Percentiles rank a stretch among this genome's conserved stretches.
phyloP scores from a whole-genome alignment of 2,797 vertebrate genomes.

The Botia almorhae region DNA sequence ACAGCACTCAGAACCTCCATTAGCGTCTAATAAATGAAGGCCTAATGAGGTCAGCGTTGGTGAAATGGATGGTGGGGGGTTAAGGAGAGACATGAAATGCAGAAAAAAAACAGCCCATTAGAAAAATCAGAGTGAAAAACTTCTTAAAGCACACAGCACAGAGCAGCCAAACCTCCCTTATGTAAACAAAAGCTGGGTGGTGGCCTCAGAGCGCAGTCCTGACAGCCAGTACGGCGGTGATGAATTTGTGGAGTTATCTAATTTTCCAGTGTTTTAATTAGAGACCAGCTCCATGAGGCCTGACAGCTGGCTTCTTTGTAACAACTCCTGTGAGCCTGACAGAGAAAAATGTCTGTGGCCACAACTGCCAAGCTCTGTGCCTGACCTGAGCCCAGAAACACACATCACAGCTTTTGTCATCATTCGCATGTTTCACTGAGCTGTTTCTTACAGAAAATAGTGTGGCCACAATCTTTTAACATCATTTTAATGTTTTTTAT shows the following conservation, averaged over 20 bases:
- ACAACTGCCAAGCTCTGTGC: conserved; percentile 85
- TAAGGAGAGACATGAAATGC: conserved; percentile 59
- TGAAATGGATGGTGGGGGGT: conserved; percentile 31
- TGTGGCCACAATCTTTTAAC: too few relatives aligned
- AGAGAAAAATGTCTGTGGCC: conserved; percentile 89
- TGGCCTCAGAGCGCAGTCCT: conserved; percentile 81
- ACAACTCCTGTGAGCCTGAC: conserved; percentile 91
- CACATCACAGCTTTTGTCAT: conserved; percentile 71
- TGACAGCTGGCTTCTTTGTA: conserved; percentile 94
- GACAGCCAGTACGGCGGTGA: conserved; percentile 92
- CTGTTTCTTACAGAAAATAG: conserved; percentile 22
- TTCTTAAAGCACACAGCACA: conserved; percentile 80
- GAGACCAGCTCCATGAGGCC: conserved; percentile 91
- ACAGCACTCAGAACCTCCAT: conserved; percentile 80
- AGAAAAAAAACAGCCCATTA: conserved; percentile 80
- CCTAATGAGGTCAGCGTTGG: conserved; percentile 76
- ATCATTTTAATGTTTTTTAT: too few relatives aligned
- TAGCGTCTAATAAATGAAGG: conserved; percentile 83
- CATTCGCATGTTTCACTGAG: conserved; percentile 63
- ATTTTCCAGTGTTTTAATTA: conserved; percentile 99
- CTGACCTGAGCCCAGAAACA: conserved; percentile 83
- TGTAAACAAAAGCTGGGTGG: conserved; percentile 96
- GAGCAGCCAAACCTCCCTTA: conserved; percentile 82
- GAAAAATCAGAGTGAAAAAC: conserved; percentile 80
- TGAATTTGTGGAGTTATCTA: conserved; percentile 98